phyloP scores from a whole-genome alignment of 1,140 invertebrate genomes.

The Metopolophium dirhodum region DNA sequence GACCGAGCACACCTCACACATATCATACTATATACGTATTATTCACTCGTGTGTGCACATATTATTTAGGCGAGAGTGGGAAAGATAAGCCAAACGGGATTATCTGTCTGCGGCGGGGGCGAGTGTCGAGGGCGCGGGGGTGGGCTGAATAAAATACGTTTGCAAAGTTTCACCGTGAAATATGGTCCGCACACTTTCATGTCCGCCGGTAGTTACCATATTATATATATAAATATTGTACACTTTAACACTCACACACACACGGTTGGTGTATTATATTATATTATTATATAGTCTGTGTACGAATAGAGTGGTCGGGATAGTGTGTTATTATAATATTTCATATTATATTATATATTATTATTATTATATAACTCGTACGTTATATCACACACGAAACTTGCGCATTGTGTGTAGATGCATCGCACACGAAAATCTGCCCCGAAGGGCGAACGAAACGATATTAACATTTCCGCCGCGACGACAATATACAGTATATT shows the following conservation, averaged over 20 bases:
- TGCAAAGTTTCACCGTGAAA: slow-evolving; percentile 23
- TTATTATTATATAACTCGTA: not conserved
- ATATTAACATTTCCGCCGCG: slow-evolving; percentile 27
- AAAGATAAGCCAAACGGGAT: slow-evolving; percentile 30
- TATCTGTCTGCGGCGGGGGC: not conserved
- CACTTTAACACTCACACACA: too few relatives aligned
- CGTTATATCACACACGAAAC: not conserved
- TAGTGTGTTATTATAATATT: slow-evolving; percentile 29
- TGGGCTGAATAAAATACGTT: not conserved
- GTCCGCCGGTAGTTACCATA: not conserved
- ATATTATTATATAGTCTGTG: not conserved
- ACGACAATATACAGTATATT: not conserved
- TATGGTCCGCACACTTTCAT: not conserved
- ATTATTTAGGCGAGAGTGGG: not conserved
- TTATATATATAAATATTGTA: slow-evolving; percentile 22
- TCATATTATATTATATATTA: not conserved
- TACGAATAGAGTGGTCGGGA: not conserved
- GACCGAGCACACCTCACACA: not conserved
- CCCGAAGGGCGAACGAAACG: not conserved
- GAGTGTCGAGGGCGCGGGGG: not conserved
- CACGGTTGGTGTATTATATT: not conserved
- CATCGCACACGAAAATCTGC: not conserved
- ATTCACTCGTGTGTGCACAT: not conserved
- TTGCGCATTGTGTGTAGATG: not conserved
- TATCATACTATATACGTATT: not conserved